Evolutionary conservation across 2,797 vertebrate genomes (phyloP).

Genomic region (Rhabdophis nuchalis): DNA sequence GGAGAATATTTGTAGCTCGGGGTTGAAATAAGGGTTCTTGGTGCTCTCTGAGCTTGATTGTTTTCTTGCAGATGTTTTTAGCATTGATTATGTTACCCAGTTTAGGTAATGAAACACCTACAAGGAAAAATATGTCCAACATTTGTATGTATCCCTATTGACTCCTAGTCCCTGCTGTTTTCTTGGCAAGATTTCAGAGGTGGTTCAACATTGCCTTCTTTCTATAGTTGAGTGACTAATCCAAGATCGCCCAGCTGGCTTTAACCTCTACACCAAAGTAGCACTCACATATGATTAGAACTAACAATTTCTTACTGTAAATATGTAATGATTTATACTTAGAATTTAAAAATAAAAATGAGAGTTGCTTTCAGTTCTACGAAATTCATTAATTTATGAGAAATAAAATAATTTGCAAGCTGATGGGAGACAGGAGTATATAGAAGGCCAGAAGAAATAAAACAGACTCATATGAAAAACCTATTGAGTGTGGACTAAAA

Average conservation of each 20-base stretch:
- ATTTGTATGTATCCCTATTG: background rate
- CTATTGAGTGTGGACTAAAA: background rate
- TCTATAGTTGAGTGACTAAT: background rate
- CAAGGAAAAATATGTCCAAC: background rate
- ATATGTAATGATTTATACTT: background rate
- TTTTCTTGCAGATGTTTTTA: background rate
- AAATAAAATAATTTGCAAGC: background rate
- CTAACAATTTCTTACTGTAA: background rate
- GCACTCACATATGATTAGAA: background rate
- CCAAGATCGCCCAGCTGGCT: background rate
- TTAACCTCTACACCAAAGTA: background rate
- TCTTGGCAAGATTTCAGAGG: background rate
- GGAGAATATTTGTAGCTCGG: background rate
- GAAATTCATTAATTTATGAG: background rate
- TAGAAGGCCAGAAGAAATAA: background rate
- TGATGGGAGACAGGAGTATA: background rate
- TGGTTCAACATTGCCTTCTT: background rate
- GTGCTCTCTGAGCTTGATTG: background rate
- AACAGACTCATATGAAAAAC: constrained; percentile 25
- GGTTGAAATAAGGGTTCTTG: background rate
- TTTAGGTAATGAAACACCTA: background rate
- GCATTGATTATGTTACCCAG: background rate
- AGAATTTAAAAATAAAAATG: background rate
- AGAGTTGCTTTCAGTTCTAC: background rate
- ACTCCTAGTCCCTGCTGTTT: background rate